These are phyloP conservation scores for Trichonephila clavipes DNA, from an alignment of 1,140 invertebrate genomes.

Conservation along the genomic window DNA sequence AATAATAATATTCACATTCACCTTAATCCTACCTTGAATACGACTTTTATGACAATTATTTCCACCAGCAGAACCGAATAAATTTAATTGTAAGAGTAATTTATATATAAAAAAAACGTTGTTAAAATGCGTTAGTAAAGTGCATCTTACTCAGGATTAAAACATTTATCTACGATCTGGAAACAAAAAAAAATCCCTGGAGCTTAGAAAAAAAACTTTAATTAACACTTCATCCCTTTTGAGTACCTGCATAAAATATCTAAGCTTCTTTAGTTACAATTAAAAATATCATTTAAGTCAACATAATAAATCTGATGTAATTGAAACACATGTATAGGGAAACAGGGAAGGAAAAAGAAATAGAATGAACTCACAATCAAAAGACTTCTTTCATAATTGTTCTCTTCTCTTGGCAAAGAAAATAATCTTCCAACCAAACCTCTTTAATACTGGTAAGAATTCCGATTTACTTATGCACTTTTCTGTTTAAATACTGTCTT, in stretches of 20 bases:
- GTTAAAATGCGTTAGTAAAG: too few species aligned
- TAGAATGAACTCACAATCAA: not conserved
- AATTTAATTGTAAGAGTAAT: too few species aligned
- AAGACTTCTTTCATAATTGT: not conserved
- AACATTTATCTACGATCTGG: too few species aligned
- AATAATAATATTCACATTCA: too few species aligned
- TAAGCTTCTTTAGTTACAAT: not conserved
- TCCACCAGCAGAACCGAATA: too few species aligned
- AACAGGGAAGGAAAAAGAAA: not conserved
- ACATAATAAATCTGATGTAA: not conserved
- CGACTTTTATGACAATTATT: too few species aligned
- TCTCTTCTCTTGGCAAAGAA: not conserved
- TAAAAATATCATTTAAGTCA: not conserved
- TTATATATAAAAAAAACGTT: too few species aligned
- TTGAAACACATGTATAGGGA: not conserved
- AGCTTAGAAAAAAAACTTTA: too few species aligned
- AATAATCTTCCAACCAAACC: too few species aligned
- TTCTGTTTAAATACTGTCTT: slow-evolving; percentile 39
- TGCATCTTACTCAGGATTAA: too few species aligned
- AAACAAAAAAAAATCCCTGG: too few species aligned
- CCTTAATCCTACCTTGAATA: too few species aligned
- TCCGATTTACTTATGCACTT: slow-evolving; percentile 1
- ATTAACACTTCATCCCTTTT: not conserved
- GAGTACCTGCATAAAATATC: not conserved
- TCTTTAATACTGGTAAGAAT: not conserved